These are phyloP conservation scores for Agrotis puta DNA, from an alignment of 2,888 invertebrate genomes.

Conservation along the genomic window DNA sequence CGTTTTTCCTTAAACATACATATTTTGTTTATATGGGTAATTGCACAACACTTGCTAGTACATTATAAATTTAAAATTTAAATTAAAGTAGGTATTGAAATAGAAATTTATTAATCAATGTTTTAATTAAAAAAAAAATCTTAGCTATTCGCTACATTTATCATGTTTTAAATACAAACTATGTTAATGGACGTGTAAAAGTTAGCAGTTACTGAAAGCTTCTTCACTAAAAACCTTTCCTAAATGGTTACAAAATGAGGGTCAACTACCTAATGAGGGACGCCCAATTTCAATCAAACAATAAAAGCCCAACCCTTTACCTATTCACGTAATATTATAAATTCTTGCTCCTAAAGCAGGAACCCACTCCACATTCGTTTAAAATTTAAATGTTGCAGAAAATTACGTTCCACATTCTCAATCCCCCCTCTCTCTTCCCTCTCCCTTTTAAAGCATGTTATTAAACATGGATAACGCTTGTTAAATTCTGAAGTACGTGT, in stretches of 20 bases:
- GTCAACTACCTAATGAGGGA: neutral
- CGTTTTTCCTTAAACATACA: no score
- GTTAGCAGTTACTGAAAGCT: neutral
- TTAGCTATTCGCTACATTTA: no score
- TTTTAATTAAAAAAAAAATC: no score
- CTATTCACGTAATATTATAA: constrained; percentile 40
- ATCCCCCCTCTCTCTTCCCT: no score
- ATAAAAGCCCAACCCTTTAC: constrained; percentile 34
- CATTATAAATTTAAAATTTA: no score
- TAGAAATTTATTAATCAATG: no score
- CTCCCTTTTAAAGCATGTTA: constrained; percentile 48
- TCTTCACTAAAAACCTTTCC: neutral
- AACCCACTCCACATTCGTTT: constrained; percentile 26
- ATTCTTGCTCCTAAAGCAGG: constrained; percentile 37
- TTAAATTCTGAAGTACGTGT: constrained; percentile 44
- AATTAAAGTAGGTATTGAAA: no score
- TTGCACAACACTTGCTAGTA: no score
- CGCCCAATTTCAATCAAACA: constrained; percentile 39
- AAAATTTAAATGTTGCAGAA: constrained; percentile 56
- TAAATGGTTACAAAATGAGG: constrained; percentile 3
- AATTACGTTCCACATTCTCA: constrained; percentile 46
- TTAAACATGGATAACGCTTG: constrained; percentile 59
- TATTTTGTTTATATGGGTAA: no score
- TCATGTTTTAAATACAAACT: no score
- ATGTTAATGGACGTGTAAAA: neutral